A percentile compares a stretch with the other conserved stretches of the same genome.
These are phyloP conservation scores for Scopus umbretta DNA, from an alignment of 2,113 vertebrate species.

Conservation along the genomic window DNA sequence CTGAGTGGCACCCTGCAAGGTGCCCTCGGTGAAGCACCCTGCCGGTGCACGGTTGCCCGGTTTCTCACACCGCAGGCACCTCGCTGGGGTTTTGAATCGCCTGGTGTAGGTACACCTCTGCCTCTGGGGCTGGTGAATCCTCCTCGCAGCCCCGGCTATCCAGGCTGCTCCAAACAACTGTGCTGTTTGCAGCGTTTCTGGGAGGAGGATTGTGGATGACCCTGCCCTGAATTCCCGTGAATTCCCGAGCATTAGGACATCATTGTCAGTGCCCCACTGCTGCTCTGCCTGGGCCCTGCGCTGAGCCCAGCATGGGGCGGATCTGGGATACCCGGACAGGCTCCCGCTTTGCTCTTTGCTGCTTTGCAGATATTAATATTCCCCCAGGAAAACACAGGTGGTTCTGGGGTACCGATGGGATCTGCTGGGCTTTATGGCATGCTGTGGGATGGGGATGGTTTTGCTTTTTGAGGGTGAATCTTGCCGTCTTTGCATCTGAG, in stretches of 20 bases:
- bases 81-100: not conserved
- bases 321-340: fast-evolving
- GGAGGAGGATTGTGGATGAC: not conserved
- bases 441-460: not conserved
- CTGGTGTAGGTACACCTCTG: not conserved
- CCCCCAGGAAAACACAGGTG: not conserved
- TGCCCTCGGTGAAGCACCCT: fast-evolving
- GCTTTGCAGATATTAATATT: not conserved
- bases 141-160: not conserved
- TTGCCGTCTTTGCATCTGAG: not conserved
- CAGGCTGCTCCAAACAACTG: not conserved
- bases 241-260: not conserved
- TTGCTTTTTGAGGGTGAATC: not conserved
- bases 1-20: not conserved
- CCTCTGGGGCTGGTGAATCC: not conserved
- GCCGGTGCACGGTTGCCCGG: fast-evolving
- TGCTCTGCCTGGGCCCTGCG: not conserved
- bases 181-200: too few relatives aligned
- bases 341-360: not conserved
- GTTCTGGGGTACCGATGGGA: not conserved
- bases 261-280: not conserved
- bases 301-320: fast-evolving
- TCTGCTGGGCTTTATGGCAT: not conserved
- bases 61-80: not conserved
- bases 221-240: not conserved